Conservation (phyloP, 2,888 invertebrate genomes). For the Biston betularia region DNA sequence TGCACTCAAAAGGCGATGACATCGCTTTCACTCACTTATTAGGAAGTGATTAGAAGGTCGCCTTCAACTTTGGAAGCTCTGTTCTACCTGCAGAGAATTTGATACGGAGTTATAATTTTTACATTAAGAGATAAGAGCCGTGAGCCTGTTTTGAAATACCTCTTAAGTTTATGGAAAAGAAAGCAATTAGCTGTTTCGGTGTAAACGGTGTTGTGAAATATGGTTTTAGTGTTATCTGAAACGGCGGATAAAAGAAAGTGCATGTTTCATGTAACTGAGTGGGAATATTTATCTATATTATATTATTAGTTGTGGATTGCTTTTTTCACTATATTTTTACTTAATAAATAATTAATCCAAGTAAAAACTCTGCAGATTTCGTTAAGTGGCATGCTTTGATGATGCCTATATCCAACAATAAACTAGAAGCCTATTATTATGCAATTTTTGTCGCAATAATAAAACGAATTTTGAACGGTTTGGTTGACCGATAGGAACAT, state of each 20-base stretch:
- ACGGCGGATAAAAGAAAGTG: not conserved
- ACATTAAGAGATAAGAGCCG: conserved; percentile 40
- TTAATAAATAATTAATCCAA: too few species aligned
- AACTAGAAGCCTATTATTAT: too few species aligned
- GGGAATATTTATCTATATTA: not conserved
- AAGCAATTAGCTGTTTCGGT: conserved; percentile 21
- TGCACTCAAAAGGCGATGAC: conserved; percentile 41
- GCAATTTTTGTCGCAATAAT: too few species aligned
- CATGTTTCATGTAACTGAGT: not conserved
- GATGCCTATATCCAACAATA: too few species aligned
- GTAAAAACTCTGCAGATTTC: too few species aligned
- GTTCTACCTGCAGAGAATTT: conserved; percentile 13
- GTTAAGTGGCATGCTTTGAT: too few species aligned
- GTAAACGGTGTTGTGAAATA: conserved; percentile 29
- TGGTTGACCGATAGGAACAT: too few species aligned
- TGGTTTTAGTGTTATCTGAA: conserved; percentile 15
- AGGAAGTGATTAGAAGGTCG: conserved; percentile 58
- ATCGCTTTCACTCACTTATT: conserved; percentile 67
- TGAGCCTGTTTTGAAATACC: conserved; percentile 22
- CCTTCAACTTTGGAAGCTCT: conserved; percentile 37
- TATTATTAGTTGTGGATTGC: not conserved
- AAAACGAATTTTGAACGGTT: too few species aligned
- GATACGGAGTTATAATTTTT: conserved; percentile 37
- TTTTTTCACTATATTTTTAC: too few species aligned
- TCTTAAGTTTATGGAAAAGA: conserved; percentile 24